These are phyloP conservation scores for Terrapene triunguis DNA, from an alignment of 2,113 vertebrate species.

Conservation along the genomic window DNA sequence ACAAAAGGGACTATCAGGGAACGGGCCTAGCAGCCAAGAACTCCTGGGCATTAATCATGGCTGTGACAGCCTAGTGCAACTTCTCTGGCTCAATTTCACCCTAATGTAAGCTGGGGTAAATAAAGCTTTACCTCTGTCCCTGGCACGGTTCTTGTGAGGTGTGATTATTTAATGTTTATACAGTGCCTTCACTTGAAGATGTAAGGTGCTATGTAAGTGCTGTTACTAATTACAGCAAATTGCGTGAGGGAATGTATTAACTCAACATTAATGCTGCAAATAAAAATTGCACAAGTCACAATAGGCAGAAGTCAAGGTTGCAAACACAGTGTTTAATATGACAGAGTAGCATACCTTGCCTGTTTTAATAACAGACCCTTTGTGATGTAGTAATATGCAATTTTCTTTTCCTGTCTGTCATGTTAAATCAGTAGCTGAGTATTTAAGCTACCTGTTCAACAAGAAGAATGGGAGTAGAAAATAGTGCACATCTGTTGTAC, in stretches of 20 bases:
- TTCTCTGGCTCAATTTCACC: neutral
- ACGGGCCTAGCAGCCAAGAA: neutral
- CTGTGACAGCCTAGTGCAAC: neutral
- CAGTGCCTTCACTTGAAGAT: neutral
- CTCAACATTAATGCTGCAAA: neutral
- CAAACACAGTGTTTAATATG: rapidly evolving
- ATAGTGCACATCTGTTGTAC: neutral
- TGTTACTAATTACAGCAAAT: neutral
- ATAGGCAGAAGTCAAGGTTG: neutral
- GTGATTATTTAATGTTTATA: neutral
- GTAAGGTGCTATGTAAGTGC: neutral
- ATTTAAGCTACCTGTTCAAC: neutral
- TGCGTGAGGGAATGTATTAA: neutral
- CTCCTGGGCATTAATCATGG: neutral
- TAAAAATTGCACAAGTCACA: neutral
- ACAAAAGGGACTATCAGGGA: neutral
- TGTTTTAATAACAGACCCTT: neutral
- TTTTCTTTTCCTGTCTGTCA: neutral
- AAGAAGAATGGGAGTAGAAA: neutral
- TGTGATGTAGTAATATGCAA: rapidly evolving
- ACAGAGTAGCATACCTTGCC: rapidly evolving
- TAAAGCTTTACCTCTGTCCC: rapidly evolving
- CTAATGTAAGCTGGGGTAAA: neutral
- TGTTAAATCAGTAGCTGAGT: neutral
- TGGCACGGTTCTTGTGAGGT: neutral